phyloP scores from a whole-genome alignment of 1,140 invertebrate genomes.

The Aphidius gifuensis region DNA sequence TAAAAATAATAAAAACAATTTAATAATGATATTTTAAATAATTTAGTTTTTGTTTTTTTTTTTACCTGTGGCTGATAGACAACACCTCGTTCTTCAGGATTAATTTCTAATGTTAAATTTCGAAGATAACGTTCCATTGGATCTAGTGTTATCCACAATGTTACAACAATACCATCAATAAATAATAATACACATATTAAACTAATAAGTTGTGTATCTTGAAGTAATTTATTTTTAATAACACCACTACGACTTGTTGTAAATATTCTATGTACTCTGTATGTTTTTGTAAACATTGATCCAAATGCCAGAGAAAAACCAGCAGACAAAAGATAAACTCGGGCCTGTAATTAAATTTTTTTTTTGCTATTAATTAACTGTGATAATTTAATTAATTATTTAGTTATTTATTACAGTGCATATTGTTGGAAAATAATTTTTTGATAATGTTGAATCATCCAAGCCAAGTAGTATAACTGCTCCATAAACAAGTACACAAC shows the following conservation, averaged over 20 bases:
- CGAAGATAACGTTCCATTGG: constrained; percentile 80
- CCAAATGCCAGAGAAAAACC: constrained; percentile 86
- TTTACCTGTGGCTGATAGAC: constrained; percentile 83
- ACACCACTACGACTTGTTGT: constrained; percentile 66
- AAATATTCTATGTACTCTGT: constrained; percentile 83
- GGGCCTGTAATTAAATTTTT: constrained; percentile 58
- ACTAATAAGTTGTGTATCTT: constrained; percentile 79
- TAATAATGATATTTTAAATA: neutral
- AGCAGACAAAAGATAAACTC: constrained; percentile 81
- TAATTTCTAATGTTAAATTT: constrained; percentile 80
- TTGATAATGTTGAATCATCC: constrained; percentile 72
- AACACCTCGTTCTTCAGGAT: constrained; percentile 70
- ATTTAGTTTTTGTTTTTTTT: no score
- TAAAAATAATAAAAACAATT: neutral
- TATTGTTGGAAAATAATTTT: constrained; percentile 71
- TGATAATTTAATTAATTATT: neutral
- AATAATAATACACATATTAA: constrained; percentile 74
- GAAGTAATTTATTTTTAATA: constrained; percentile 69
- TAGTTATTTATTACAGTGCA: constrained; percentile 73
- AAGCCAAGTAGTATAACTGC: constrained; percentile 89
- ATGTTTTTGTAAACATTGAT: constrained; percentile 88
- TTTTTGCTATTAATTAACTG: neutral
- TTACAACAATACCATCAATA: constrained; percentile 75
- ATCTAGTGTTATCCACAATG: constrained; percentile 76
- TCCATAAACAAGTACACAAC: constrained; percentile 89